A percentile compares a stretch with the other conserved stretches of the same genome.
phyloP scores from a whole-genome alignment of 1,140 invertebrate species.

The Drosophila ficusphila region DNA sequence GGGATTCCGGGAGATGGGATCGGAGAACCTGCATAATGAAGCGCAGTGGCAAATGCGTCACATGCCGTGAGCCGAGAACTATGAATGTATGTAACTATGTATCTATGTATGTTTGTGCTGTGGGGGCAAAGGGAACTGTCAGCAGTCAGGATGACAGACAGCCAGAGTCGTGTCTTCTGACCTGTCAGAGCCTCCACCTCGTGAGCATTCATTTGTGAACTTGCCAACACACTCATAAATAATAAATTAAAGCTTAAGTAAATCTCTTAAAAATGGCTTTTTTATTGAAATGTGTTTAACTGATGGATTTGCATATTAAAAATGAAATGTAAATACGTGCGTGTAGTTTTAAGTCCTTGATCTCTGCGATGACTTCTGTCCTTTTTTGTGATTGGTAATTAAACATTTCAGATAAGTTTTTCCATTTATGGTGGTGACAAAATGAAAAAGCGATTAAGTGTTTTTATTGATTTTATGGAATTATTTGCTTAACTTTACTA shows the following conservation, averaged over 20 bases:
- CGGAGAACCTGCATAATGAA: conserved; percentile 67
- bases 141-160: conserved; percentile 22
- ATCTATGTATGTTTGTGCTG: too few species aligned
- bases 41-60: conserved; percentile 59
- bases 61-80: conserved; percentile 42
- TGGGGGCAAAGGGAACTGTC: conserved; percentile 34
- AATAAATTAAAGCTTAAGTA: conserved; percentile 21
- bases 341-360: background rate
- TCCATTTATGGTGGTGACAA: background rate
- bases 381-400: too few species aligned
- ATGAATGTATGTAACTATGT: too few species aligned
- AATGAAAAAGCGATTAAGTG: background rate
- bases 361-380: too few species aligned
- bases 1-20: conserved; percentile 4
- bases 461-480: background rate
- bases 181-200: background rate
- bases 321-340: conserved; percentile 1
- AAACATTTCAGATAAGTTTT: background rate
- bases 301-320: conserved; percentile 2
- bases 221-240: conserved; percentile 15
- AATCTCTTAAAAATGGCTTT: background rate
- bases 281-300: conserved; percentile 5
- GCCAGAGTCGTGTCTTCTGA: conserved; percentile 7
- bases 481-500: background rate
- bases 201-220: conserved; percentile 4